A percentile compares a stretch with the other conserved stretches of the same genome.
Conservation (phyloP, 37 sponge, comb jelly and placozoan genomes). For the Beroe ovata region DNA sequence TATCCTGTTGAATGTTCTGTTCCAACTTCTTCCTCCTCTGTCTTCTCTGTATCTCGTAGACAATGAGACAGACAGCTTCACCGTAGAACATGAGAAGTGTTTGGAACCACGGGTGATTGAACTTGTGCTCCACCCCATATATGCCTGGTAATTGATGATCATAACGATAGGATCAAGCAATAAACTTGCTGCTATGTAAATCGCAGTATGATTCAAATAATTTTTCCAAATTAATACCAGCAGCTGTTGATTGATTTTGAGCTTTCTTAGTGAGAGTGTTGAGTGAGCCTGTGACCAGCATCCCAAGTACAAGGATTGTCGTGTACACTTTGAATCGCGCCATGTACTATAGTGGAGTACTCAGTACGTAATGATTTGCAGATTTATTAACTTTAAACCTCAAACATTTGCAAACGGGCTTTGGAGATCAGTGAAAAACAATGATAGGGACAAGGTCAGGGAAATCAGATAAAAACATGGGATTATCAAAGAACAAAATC, state of each 20-base stretch:
- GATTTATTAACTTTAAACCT: too few species aligned
- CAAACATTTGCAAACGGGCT: too few species aligned
- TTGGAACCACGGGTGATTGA: constrained; percentile 70
- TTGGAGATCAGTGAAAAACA: too few species aligned
- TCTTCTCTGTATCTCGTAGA: constrained; percentile 60
- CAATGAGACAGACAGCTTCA: constrained; percentile 69
- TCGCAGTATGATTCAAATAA: too few species aligned
- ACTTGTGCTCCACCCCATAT: constrained; percentile 40
- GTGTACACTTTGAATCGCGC: constrained; percentile 23
- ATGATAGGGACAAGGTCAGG: too few species aligned
- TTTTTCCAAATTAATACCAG: too few species aligned
- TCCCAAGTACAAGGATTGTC: constrained; percentile 22
- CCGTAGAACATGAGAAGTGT: constrained; percentile 69
- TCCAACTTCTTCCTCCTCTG: constrained; percentile 2
- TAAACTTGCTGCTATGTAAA: too few species aligned
- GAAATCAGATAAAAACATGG: too few species aligned
- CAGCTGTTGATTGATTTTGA: constrained; percentile 59
- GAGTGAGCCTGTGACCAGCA: constrained; percentile 68
- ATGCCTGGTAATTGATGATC: neutral
- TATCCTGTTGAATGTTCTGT: constrained; percentile 14
- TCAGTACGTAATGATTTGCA: too few species aligned
- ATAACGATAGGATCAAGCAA: too few species aligned
- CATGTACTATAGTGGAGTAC: too few species aligned
- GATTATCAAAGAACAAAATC: too few species aligned
- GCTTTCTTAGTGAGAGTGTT: constrained; percentile 70